Percentiles rank a stretch among this genome's conserved stretches.
phyloP scores from a whole-genome alignment of 2,797 vertebrate species.

The Alectoris magna region DNA sequence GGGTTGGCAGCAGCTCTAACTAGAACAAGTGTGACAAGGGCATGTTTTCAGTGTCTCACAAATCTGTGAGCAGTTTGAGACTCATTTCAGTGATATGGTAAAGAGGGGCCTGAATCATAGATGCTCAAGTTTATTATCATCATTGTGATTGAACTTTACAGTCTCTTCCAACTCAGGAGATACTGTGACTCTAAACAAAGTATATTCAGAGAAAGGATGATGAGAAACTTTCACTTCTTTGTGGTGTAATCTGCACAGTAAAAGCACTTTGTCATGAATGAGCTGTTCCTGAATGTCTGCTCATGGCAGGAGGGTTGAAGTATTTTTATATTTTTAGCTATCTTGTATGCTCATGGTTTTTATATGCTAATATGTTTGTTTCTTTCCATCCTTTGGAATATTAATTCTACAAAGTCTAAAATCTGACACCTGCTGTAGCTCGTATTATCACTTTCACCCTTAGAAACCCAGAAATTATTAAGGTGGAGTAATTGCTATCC shows the following conservation, averaged over 20 bases:
- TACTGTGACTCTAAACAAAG: background rate
- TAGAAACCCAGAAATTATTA: constrained; percentile 66
- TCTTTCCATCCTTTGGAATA: constrained; percentile 35
- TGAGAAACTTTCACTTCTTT: background rate
- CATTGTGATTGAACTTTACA: background rate
- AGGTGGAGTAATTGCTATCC: constrained; percentile 64
- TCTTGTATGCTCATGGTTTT: constrained; percentile 39
- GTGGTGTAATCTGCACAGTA: fast-evolving
- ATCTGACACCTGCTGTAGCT: constrained; percentile 48
- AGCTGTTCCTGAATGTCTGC: background rate
- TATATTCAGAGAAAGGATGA: background rate
- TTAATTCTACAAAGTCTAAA: constrained; percentile 46
- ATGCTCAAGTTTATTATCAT: background rate
- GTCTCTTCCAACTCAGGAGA: background rate
- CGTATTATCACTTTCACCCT: constrained; percentile 56
- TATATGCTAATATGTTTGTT: constrained; percentile 50
- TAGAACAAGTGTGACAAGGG: fast-evolving
- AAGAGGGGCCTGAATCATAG: background rate
- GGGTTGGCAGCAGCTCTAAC: background rate
- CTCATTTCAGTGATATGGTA: fast-evolving
- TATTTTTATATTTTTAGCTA: constrained; percentile 13
- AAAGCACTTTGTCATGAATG: background rate
- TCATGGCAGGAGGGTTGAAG: constrained; percentile 5
- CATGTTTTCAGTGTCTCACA: fast-evolving
- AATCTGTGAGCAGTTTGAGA: background rate